Percentiles rank a stretch among this genome's conserved stretches.
Conservation (phyloP, 2,797 vertebrate species). For the Gadopsis bispinosus region DNA sequence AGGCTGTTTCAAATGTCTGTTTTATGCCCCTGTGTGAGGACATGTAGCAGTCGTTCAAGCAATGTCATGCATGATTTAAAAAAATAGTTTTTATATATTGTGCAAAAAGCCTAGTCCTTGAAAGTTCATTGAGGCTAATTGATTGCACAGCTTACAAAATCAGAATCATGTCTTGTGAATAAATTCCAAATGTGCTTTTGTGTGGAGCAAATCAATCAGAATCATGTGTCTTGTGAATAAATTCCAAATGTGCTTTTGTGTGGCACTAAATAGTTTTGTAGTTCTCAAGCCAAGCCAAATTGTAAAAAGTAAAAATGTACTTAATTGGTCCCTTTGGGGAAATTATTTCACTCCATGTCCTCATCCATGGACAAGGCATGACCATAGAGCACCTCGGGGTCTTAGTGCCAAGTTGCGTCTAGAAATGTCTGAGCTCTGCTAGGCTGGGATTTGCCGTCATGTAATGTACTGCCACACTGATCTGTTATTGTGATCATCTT, state of each 20-base stretch:
- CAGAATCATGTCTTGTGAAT: slow-evolving; percentile 15
- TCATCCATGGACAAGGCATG: background rate
- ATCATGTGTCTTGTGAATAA: slow-evolving; percentile 18
- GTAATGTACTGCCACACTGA: background rate
- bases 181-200: background rate
- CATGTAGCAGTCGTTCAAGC: slow-evolving; percentile 42
- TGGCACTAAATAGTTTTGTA: background rate
- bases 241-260: background rate
- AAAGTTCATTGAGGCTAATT: slow-evolving; percentile 34
- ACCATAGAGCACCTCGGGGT: background rate
- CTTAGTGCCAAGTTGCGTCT: background rate
- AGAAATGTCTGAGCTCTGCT: background rate
- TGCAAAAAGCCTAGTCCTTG: background rate
- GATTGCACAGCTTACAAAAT: slow-evolving; percentile 36
- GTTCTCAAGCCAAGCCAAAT: background rate
- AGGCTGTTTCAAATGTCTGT: slow-evolving; percentile 55
- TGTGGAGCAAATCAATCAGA: background rate
- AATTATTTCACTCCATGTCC: background rate
- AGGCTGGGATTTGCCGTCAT: background rate
- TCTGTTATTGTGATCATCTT: background rate
- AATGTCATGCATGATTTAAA: slow-evolving; percentile 35
- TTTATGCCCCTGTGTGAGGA: slow-evolving; percentile 39
- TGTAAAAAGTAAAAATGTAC: too few relatives aligned
- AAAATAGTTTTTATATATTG: background rate
- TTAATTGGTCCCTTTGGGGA: too few relatives aligned